Evolutionary conservation across 2,113 vertebrate genomes (phyloP), one percentile per base, ranked within the genome.

Genomic region (Taxidea taxus): DNA sequence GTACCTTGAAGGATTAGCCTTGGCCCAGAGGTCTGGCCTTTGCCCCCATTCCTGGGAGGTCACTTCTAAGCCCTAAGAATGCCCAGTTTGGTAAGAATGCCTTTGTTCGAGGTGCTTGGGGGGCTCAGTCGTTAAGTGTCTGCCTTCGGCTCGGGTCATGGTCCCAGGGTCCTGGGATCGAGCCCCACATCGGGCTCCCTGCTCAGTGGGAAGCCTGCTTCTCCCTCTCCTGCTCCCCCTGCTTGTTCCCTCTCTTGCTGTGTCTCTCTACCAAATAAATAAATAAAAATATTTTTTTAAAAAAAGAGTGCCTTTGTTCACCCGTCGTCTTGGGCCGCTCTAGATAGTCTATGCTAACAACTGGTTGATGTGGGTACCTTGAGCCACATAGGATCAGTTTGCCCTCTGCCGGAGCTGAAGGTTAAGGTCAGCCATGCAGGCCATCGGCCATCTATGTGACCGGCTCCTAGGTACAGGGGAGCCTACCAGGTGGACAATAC

Each of bases 391-490:
- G 37, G 15, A 9, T 23, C 27, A 5, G 27, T 4, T 0, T 49
- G 74, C 29, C 21, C 11, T 15, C 64, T 8, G 42, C 9, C 3
- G 4, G 44, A 34, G 42, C 42, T 8, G 27, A 47, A n/a, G 68
- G 14, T 13, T 4, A 56, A 1, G 31, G 80, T 18, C 54, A 21
- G 77, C 54, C 20, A 2, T 0, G 25, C 16, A 47, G 78, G 62
- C 20, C 0, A 15, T 20, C 4, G 6, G 86, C 80, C 1, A 31
- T 75, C 44, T 21, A 15, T 0, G 14, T 11, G 25, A n/a, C 11
- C 6, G 4, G 2, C 21, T 2, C 39, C 37, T 3, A 15, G 78
- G 49, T 3, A 6, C 4, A 2, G 44, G n/a, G 0, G 20, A 72
- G n/a, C 9, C n/a, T 68, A 56, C 37, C 16, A 6, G 83, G 58